These are phyloP conservation scores for Proteles cristata DNA, from an alignment of 2,113 vertebrate genomes.

Conservation along the genomic window DNA sequence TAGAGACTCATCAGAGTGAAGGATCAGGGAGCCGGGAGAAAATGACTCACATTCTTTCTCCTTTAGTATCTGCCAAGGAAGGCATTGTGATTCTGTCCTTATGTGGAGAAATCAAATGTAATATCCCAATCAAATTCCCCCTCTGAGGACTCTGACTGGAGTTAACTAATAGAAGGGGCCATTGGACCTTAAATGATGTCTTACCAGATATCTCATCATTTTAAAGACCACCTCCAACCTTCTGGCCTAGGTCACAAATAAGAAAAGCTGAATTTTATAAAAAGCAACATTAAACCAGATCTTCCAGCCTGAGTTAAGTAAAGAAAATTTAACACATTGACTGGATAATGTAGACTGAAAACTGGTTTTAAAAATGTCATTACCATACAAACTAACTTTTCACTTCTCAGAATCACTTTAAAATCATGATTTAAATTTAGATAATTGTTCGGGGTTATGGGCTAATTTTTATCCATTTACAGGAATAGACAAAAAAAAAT, in stretches of 20 bases:
- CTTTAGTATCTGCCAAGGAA: not conserved
- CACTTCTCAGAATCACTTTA: not conserved
- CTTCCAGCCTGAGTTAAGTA: not conserved
- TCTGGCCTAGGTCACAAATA: not conserved
- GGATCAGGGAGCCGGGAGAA: not conserved
- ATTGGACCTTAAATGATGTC: not conserved
- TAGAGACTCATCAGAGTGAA: constrained; percentile 28
- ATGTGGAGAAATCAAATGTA: constrained; percentile 33
- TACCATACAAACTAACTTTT: not conserved
- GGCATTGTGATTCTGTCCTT: constrained; percentile 13
- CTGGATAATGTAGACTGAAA: not conserved
- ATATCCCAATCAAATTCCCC: not conserved
- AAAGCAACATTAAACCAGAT: not conserved
- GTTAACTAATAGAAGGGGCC: not conserved
- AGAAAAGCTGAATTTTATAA: not conserved
- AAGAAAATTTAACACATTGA: not conserved
- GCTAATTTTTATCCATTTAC: not conserved
- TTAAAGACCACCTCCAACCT: constrained; percentile 15
- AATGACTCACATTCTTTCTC: constrained; percentile 2
- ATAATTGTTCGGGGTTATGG: not conserved
- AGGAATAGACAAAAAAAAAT: not conserved
- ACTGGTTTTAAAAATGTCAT: not conserved
- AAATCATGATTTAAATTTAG: not conserved
- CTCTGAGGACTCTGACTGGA: not conserved
- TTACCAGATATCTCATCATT: not conserved